Base-by-base conservation (phyloP, 2,888 invertebrate genomes). In the Isoperla grammatica region DNA sequence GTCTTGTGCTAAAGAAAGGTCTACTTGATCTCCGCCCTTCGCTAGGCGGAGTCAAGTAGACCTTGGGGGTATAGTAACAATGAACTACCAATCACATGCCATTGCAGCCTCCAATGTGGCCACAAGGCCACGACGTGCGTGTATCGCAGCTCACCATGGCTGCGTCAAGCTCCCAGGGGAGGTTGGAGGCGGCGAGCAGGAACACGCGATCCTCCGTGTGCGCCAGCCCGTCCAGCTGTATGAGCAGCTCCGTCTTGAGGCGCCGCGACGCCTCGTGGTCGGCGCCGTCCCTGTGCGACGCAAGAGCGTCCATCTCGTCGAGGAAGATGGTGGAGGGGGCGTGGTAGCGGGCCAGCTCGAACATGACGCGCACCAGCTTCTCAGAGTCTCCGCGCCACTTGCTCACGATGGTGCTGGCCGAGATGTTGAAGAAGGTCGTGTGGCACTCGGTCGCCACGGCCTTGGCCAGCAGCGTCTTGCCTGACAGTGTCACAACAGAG, bases 331-430 rank as follows among this genome's bases (percentile, higher is more conserved):
- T 88, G 0, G 94, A 88, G 0, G 96, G 96, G 0, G 93, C 85
- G 70, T 89, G 86, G 71, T 85, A 83, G 39, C 86, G 81, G 0
- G 96, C 95, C 74, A 94, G 78, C 67, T 95, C 91, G 73, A 95
- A 95, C 46, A 96, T 77, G 0, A 92, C 89, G 76, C 91, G 85
- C 45, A 96, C 81, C 67, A 94, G 85, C 75, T 95, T 95, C 76
- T 96, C 96, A 0, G 95, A 95, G 68, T 97, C 96, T 0, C 96
- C 96, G 29, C 95, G 79, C 95, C 95, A 96, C 75, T 97, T 97
- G 69, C 91, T 93, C n/a, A 95, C 84, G 45, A 96, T 82, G 2
- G 88, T 86, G 69, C 94, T 91, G 62, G 92, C 88, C 1, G 92
- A 87, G 12, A 96, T 85, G 71, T 95, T 95, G 73, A 97, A 94